Percentiles rank a stretch among this genome's conserved stretches.
Conservation (phyloP, 2,888 invertebrate species). For the Chloroclysta siterata region DNA sequence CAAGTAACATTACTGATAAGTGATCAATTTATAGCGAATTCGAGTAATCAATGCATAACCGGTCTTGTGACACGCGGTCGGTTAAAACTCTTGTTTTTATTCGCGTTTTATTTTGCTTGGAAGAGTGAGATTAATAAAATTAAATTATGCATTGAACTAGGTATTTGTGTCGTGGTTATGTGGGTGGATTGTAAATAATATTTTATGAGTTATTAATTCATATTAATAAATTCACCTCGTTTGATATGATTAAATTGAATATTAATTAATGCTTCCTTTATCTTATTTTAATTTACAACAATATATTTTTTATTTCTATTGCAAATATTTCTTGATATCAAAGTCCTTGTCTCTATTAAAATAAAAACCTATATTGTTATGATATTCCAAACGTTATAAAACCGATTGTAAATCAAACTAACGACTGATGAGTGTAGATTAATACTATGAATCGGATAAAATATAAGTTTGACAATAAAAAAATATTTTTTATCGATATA, state of each 20-base stretch:
- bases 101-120: slow-evolving; percentile 29
- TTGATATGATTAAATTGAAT: neutral
- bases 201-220: slow-evolving; percentile 3
- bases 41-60: slow-evolving; percentile 54
- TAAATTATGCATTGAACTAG: slow-evolving; percentile 22
- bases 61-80: slow-evolving; percentile 39
- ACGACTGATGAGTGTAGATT: no score
- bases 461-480: no score
- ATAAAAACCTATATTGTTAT: no score
- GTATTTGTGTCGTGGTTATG: slow-evolving; percentile 6
- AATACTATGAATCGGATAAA: no score
- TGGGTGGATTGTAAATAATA: slow-evolving; percentile 24
- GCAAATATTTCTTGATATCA: no score
- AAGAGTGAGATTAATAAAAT: slow-evolving; percentile 19
- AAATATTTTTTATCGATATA: slow-evolving; percentile 20
- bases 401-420: no score
- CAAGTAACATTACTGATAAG: slow-evolving; percentile 51
- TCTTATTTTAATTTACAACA: no score
- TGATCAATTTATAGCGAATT: slow-evolving; percentile 51
- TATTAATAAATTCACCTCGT: neutral
- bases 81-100: slow-evolving; percentile 26
- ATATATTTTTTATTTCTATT: no score
- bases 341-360: no score
- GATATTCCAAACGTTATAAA: no score
- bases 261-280: neutral